Base-by-base conservation (phyloP, 2,797 vertebrate species). In the Protonibea diacanthus region DNA sequence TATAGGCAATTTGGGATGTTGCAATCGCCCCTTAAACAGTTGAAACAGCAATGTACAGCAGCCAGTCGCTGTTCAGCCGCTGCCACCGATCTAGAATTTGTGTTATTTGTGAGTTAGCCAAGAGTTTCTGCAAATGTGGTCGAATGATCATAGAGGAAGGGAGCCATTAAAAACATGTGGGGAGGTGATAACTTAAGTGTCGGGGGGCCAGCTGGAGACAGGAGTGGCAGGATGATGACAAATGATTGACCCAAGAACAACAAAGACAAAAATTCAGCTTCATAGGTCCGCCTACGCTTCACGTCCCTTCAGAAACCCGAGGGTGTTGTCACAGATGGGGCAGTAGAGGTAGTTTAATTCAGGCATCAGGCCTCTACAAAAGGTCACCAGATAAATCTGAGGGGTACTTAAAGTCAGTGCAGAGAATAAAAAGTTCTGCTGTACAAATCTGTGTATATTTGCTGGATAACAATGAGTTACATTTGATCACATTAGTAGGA, bases 21-120 rank as follows among this genome's bases (percentile, higher is more conserved):
- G 87, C 83, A 91, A 82, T 80, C 82, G 29, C 48, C 70, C 70
- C 59, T 12, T 9, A 62, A 85, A 75, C 42, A 48, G 74, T 49
- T 51, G 80, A 67, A 89, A 82, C 73, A 38, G 74, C 40, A 76
- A n/a, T 18, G 4, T 17, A n/a, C 23, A 40, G 44, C 58, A 53
- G 62, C 23, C 51, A 11, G 53, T 52, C 15, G 7, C 23, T 14
- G 20, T 4, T 3, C 12, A 27, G 27, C 29, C 29, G 2, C 29
- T 33, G 33, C 33, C 33, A 33, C 33, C 1, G 33, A 38, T 9
- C 33, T 9, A 9, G 8, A 9, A 38, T 38, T 38, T 45, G 58
- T 62, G 29, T 44, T 64, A 1, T 56, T 29, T 17, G 14, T 25
- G 44, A 38, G 49, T 48, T 38, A n/a, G 59, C 40, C 2, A 23